Evolutionary conservation across 1,140 invertebrate species (phyloP).

Genomic region (Melipona quadrifasciata): DNA sequence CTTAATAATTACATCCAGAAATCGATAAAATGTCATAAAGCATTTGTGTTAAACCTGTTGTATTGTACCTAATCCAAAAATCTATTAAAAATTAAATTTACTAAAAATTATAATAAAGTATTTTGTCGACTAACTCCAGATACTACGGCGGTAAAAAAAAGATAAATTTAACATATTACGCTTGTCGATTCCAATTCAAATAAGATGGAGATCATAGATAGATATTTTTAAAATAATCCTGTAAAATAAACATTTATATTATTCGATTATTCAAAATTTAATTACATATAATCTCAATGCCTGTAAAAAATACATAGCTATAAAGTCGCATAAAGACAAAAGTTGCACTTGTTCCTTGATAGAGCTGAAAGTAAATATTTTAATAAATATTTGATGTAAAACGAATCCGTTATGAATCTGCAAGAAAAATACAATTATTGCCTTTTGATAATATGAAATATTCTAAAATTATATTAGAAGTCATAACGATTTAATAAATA

Average conservation of each 20-base stretch:
- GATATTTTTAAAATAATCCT: not conserved
- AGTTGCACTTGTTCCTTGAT: no score
- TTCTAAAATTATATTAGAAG: not conserved
- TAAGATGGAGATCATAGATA: not conserved
- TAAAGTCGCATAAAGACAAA: not conserved
- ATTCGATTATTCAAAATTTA: not conserved
- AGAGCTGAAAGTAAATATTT: constrained; percentile 7
- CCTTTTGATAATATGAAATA: not conserved
- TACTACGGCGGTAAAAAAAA: not conserved
- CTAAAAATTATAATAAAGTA: constrained; percentile 1
- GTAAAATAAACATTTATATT: constrained; percentile 3
- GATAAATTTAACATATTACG: not conserved
- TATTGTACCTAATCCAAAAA: not conserved
- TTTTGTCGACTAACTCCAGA: not conserved
- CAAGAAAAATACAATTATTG: constrained; percentile 21
- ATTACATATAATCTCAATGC: not conserved
- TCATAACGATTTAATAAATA: not conserved
- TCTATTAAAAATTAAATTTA: constrained; percentile 20
- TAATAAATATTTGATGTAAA: not conserved
- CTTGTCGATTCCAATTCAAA: not conserved
- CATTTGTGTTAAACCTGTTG: not conserved
- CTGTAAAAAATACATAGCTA: not conserved
- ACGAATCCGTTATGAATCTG: not conserved
- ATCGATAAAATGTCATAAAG: not conserved
- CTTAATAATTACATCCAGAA: not conserved